Evolutionary conservation across 2,797 vertebrate genomes (phyloP).

Genomic region (Chelmon rostratus): DNA sequence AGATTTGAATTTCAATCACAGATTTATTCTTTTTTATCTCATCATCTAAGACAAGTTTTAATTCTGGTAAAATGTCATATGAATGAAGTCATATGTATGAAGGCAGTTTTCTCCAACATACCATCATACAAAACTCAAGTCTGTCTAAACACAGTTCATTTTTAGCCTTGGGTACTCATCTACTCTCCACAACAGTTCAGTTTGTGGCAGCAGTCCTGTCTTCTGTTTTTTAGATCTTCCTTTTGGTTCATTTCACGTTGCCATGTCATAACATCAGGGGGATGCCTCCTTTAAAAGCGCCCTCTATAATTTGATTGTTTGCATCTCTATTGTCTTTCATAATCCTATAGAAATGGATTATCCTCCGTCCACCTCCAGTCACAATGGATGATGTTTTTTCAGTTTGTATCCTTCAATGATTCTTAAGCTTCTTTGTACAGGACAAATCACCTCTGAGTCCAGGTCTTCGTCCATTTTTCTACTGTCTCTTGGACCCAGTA

Average conservation of each 20-base stretch:
- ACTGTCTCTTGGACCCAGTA: constrained; percentile 63
- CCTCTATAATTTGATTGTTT: constrained; percentile 10
- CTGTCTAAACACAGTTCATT: constrained; percentile 22
- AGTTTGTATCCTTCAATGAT: constrained; percentile 10
- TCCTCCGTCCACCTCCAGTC: constrained; percentile 10
- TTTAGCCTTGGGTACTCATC: background rate
- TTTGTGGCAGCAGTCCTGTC: constrained; percentile 18
- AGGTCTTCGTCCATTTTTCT: constrained; percentile 24
- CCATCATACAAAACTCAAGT: constrained; percentile 2
- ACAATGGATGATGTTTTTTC: constrained; percentile 8
- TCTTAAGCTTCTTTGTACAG: background rate
- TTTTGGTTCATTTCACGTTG: constrained; percentile 12
- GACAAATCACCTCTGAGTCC: constrained; percentile 9
- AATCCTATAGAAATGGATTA: constrained; percentile 24
- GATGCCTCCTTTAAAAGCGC: background rate
- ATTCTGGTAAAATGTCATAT: constrained; percentile 3
- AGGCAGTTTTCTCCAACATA: too few species aligned
- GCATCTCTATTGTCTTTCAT: constrained; percentile 29
- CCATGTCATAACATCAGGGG: background rate
- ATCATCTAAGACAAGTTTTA: background rate
- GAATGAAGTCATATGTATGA: too few species aligned
- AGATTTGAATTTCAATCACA: constrained; percentile 21
- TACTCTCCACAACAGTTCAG: constrained; percentile 17
- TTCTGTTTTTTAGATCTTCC: background rate
- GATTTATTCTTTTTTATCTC: constrained; percentile 6